Evolutionary conservation across 2,888 invertebrate genomes (phyloP).

Genomic region (Ophraella communa): DNA sequence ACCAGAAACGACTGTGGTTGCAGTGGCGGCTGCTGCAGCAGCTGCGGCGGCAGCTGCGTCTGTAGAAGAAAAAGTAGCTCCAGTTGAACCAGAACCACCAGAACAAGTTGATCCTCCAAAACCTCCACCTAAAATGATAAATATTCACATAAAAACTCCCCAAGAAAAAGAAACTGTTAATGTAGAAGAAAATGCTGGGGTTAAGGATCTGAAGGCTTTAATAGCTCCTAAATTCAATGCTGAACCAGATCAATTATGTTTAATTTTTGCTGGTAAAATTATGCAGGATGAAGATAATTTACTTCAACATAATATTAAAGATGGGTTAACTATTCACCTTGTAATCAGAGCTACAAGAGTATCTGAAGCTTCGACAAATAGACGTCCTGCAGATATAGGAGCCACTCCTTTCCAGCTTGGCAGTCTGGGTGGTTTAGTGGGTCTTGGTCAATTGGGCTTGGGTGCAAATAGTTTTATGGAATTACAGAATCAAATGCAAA

Average conservation of each 20-base stretch:
- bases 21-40: background rate
- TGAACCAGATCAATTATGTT: slow-evolving; percentile 86
- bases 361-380: slow-evolving; percentile 55
- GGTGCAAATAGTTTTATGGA: slow-evolving; percentile 78
- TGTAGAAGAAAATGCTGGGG: slow-evolving; percentile 81
- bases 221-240: slow-evolving; percentile 85
- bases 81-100: slow-evolving; percentile 19
- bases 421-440: slow-evolving; percentile 72
- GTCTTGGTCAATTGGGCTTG: slow-evolving; percentile 76
- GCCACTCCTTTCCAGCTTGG: slow-evolving; percentile 51
- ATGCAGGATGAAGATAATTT: slow-evolving; percentile 94
- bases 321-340: slow-evolving; percentile 94
- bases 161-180: slow-evolving; percentile 90
- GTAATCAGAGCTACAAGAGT: slow-evolving; percentile 82
- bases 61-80: slow-evolving; percentile 7
- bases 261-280: slow-evolving; percentile 98
- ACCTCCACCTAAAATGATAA: slow-evolving; percentile 66
- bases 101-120: slow-evolving; percentile 11
- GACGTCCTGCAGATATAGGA: slow-evolving; percentile 51
- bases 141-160: slow-evolving; percentile 91
- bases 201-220: slow-evolving; percentile 87
- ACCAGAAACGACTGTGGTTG: background rate
- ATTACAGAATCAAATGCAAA: slow-evolving; percentile 85
- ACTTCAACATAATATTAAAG: slow-evolving; percentile 87
- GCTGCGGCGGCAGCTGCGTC: slow-evolving; percentile 9